Evolutionary conservation across 2,113 vertebrate genomes (phyloP), one percentile per base, ranked within the genome.

Genomic region (Xerus inauris): DNA sequence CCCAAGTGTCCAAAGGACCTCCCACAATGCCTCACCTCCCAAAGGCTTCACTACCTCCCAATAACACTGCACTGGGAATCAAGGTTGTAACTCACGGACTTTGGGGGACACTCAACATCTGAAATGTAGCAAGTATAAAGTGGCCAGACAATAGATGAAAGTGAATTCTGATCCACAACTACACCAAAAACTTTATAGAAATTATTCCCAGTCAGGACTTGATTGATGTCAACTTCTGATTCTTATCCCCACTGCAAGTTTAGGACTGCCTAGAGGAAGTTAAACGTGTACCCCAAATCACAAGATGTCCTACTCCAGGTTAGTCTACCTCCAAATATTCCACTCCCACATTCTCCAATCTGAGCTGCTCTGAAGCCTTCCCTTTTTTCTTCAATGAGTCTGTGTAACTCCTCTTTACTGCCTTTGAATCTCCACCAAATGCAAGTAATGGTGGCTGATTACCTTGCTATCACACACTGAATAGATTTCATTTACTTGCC

Each of bases 21-120:
- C 8, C 20, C 5, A 5, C 8, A 22, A 26, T 28, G 12, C 2
- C 19, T 3, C 17, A 28, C 32, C 13, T 38, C 13, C 7, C 22
- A 49, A 38, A 24, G 49, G 20, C 0, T n/a, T 35, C 8, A 22
- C 14, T 4, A 49, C 5, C 14, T 72, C 6, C 24, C 40, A 8
- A 2, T 12, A 87, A 7, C 35, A 69, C 22, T 20, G 57, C 22
- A 0, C 3, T 30, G 20, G 8, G 0, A 28, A 38, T 26, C 45
- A 76, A 67, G 47, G 6, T 17, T 47, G 5, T 30, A n/a, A 30
- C 28, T 7, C 12, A 65, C 2, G 24, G 28, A n/a, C 19, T 6
- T 77, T 10, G 13, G 11, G 6, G 16, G 6, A 77, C 2, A 30
- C 30, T n/a, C 38, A n/a, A 8, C 7, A n/a, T 24, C 40, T 1